Evolutionary conservation across 2,888 invertebrate genomes (phyloP).

Genomic region (Neoitamus cyanurus): DNA sequence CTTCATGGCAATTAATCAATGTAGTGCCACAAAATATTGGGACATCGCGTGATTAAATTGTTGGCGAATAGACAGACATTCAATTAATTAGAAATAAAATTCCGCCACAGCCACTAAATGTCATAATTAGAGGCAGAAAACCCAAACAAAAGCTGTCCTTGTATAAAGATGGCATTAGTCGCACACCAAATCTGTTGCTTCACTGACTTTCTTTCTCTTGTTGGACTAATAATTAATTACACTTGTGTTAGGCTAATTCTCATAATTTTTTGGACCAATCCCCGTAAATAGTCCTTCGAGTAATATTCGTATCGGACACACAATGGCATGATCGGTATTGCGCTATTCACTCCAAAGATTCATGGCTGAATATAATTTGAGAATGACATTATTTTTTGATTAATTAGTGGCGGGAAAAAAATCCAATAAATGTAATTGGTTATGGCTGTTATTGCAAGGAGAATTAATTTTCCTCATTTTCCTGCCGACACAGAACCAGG

Average conservation of each 20-base stretch:
- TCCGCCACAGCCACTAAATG: not conserved
- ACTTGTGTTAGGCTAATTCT: not conserved
- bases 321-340: not conserved
- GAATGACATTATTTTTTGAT: not conserved
- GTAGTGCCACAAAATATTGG: not conserved
- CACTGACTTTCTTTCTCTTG: not conserved
- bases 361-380: not conserved
- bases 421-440: not conserved
- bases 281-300: not conserved
- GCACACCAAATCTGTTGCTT: not conserved
- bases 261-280: not conserved
- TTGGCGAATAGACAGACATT: not conserved
- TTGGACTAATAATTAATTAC: not conserved
- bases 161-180: not conserved
- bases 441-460: not conserved
- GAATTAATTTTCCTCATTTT: not conserved
- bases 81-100: not conserved
- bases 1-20: not conserved
- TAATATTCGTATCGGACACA: too few species aligned
- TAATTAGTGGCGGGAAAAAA: not conserved
- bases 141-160: not conserved
- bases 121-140: not conserved
- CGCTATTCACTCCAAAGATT: not conserved
- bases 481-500: not conserved
- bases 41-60: not conserved